Percentiles rank a stretch among this genome's conserved stretches.
Evolutionary conservation across 2,888 invertebrate genomes (phyloP).

Genomic region (Ditula angustiorana): DNA sequence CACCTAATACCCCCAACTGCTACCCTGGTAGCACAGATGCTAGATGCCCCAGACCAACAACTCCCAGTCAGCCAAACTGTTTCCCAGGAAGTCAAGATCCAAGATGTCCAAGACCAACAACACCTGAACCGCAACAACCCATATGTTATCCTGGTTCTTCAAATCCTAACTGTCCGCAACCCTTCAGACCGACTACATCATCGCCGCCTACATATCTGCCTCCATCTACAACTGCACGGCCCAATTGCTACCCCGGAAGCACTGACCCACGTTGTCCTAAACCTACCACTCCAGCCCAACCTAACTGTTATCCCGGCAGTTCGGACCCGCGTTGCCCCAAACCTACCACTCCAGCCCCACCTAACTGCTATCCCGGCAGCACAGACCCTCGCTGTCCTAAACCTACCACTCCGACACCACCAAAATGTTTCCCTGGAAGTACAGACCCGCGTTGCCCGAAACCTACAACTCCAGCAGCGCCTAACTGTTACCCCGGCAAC

Average conservation of each 20-base stretch:
- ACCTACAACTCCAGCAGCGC: slow-evolving; percentile 29
- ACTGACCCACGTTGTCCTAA: slow-evolving; percentile 48
- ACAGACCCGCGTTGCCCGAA: slow-evolving; percentile 32
- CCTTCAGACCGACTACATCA: slow-evolving; percentile 40
- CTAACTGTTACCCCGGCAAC: slow-evolving; percentile 55
- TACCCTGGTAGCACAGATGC: slow-evolving; percentile 57
- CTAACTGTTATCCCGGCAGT: slow-evolving; percentile 54
- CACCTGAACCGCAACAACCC: slow-evolving; percentile 43
- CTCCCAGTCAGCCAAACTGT: slow-evolving; percentile 46
- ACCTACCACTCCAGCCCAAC: slow-evolving; percentile 29
- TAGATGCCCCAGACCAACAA: slow-evolving; percentile 48
- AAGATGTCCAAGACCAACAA: slow-evolving; percentile 54
- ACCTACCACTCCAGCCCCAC: slow-evolving; percentile 50
- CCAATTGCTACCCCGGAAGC: slow-evolving; percentile 48
- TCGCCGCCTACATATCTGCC: slow-evolving; percentile 42
- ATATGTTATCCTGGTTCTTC: slow-evolving; percentile 46
- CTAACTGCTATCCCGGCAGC: slow-evolving; percentile 49
- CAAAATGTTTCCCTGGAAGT: slow-evolving; percentile 47
- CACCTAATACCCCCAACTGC: slow-evolving; percentile 47
- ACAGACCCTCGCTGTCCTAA: slow-evolving; percentile 10
- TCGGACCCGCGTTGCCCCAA: slow-evolving; percentile 54
- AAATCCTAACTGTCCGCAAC: slow-evolving; percentile 56
- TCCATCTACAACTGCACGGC: slow-evolving; percentile 49
- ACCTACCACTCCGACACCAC: slow-evolving; percentile 7
- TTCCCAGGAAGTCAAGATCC: slow-evolving; percentile 46